Evolutionary conservation across 2,113 vertebrate genomes (phyloP), one percentile per base, ranked within the genome.

Genomic region (Stigmatopora argus): DNA sequence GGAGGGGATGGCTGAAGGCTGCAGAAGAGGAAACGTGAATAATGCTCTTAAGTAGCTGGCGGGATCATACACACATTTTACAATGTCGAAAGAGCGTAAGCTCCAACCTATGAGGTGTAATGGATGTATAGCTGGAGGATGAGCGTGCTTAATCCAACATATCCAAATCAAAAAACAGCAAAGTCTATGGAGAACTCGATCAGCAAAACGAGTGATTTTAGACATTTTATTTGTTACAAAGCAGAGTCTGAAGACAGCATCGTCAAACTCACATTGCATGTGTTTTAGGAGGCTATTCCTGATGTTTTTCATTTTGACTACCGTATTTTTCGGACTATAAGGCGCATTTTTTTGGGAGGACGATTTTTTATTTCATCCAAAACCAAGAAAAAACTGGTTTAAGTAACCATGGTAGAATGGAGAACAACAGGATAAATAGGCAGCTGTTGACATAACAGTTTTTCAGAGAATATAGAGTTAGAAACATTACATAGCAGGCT

Each of bases 11-110:
- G 69, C 71, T 45, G 70, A 73, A 86, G 75, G 79, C 82, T 81
- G 69, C 66, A 71, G 71, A 74, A 73, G 71, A 80, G 72, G 74
- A 85, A 83, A 76, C 74, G 77, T 83, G 77, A 80, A 78, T 72
- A 83, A 80, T 72, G 75, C 78, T 79, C 78, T 82, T 84, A 84
- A 84, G 77, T 69, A 82, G 76, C 72, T 84, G 48, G 69, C 26
- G 23, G 75, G 82, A 83, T 87, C 83, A 82, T 77, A 67, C 73
- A 59, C 41, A 74, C 74, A 74, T 73, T 80, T 80, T 79, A 84
- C 70, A 79, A 81, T 80, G 78, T 73, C 72, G 76, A 74, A 82
- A 85, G 70, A 76, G 70, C 78, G 52, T 76, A 80, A 83, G 81
- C 74, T 74, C 49, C 62, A 62, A 69, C 75, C 75, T 68, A 65